Evolutionary conservation across 2,888 invertebrate genomes (phyloP), one percentile per base, ranked within the genome.

Genomic region (Drosophila colorata): DNA sequence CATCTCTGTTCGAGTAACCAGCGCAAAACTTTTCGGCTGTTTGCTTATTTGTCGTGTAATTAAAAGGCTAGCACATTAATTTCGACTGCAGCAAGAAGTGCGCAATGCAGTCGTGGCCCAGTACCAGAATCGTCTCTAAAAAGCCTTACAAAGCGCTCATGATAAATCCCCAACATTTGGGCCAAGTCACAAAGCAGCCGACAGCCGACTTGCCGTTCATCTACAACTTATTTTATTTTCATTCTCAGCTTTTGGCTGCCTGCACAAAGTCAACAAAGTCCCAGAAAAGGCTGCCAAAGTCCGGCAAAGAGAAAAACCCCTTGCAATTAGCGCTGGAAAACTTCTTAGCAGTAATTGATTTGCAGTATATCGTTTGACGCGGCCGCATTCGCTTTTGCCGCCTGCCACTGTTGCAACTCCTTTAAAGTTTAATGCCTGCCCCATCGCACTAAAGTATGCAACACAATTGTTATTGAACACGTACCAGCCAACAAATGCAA

Each of bases 1-100:
- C 61, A 63, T 28, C 46, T 16, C 60, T 44, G 51, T 51, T 41
- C 56, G 63, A 46, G 52, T 46, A 55, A 52, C 41, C 40, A 28
- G 51, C 28, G 63, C 53, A 81, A 83, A 87, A 66, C 48, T 82
- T 81, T 81, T 69, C 52, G 65, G 58, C 69, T 84, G 85, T 81
- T 82, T 86, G 79, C 86, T 87, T 82, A 77, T 84, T 84, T 86
- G 78, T 82, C 78, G 76, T 76, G 73, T 80, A 84, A 84, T 84
- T 84, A 84, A 86, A 84, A 86, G 86, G 80, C 86, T 70, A 64
- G 86, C 80, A 76, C 84, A 84, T 84, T 84, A 83, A 84, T 84
- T 86, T 78, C 68, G 55, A 72, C 77, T 81, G 82, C 77, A 69
- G 80, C 74, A 66, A 74, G 72, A 83, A 80, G 69, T 78, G 72